Conservation (phyloP, 2,888 invertebrate species). For the Synanthedon tipuliformis region DNA sequence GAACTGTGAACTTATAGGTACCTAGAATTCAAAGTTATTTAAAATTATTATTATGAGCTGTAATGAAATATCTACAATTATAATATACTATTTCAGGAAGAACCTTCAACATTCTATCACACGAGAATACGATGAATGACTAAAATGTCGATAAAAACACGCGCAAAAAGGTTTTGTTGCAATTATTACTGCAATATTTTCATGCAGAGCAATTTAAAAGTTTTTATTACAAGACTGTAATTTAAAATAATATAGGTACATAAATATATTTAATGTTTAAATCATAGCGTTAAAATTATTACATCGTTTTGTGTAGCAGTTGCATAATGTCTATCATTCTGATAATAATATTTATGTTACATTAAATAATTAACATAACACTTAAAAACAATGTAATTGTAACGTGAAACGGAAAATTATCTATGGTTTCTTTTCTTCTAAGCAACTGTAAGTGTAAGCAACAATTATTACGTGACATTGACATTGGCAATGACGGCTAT, state of each 20-base stretch:
- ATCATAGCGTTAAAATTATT: not conserved
- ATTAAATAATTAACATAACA: too few species aligned
- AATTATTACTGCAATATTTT: not conserved
- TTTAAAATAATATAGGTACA: not conserved
- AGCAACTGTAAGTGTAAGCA: too few species aligned
- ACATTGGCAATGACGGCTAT: not conserved
- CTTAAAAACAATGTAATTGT: too few species aligned
- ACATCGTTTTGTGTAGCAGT: not conserved
- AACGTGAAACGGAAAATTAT: too few species aligned
- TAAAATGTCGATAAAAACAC: not conserved
- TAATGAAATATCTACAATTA: not conserved
- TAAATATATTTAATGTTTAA: not conserved
- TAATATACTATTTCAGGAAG: constrained; percentile 30
- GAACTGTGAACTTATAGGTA: too few species aligned
- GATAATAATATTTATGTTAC: too few species aligned
- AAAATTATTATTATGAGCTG: too few species aligned
- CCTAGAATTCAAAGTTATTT: too few species aligned
- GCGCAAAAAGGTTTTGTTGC: not conserved
- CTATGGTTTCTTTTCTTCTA: too few species aligned
- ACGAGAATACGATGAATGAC: constrained; percentile 16
- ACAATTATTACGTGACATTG: not conserved
- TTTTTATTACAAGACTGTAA: not conserved
- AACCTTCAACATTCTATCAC: constrained; percentile 49
- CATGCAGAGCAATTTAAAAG: not conserved
- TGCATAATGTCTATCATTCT: too few species aligned